Conservation (phyloP, 2,113 vertebrate genomes). For the Sisor rabdophorus region DNA sequence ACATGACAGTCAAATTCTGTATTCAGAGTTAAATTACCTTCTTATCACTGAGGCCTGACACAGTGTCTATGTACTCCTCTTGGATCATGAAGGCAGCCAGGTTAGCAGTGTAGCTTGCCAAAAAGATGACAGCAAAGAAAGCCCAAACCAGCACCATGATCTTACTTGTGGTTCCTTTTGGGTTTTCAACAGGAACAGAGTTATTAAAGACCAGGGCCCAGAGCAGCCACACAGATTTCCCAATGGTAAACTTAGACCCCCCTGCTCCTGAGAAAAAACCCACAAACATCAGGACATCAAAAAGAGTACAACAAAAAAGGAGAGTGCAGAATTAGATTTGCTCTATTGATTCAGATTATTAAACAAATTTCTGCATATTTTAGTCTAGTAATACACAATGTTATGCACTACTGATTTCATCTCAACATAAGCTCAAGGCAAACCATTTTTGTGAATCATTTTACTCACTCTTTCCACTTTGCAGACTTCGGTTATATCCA, state of each 20-base stretch:
- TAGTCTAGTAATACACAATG: conserved; percentile 20
- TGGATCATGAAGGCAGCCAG: conserved; percentile 88
- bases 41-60: conserved; percentile 89
- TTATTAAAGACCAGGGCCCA: conserved; percentile 94
- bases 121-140: conserved; percentile 85
- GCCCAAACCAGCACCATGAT: conserved; percentile 91
- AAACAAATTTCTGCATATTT: conserved; percentile 28
- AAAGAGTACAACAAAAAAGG: not conserved
- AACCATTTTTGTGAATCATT: conserved; percentile 10
- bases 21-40: conserved; percentile 70
- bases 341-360: conserved; percentile 31
- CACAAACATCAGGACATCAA: not conserved
- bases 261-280: conserved; percentile 65
- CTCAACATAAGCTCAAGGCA: conserved; percentile 20
- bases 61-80: conserved; percentile 92
- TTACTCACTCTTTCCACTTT: conserved; percentile 82
- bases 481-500: conserved; percentile 81
- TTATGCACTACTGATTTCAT: conserved; percentile 36
- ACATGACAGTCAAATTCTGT: not conserved
- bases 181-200: conserved; percentile 92
- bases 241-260: conserved; percentile 86
- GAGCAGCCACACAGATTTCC: conserved; percentile 85
- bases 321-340: conserved; percentile 15
- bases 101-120: conserved; percentile 84
- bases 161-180: conserved; percentile 90